phyloP scores from a whole-genome alignment of 2,113 vertebrate genomes.

The Clarias batrachus region DNA sequence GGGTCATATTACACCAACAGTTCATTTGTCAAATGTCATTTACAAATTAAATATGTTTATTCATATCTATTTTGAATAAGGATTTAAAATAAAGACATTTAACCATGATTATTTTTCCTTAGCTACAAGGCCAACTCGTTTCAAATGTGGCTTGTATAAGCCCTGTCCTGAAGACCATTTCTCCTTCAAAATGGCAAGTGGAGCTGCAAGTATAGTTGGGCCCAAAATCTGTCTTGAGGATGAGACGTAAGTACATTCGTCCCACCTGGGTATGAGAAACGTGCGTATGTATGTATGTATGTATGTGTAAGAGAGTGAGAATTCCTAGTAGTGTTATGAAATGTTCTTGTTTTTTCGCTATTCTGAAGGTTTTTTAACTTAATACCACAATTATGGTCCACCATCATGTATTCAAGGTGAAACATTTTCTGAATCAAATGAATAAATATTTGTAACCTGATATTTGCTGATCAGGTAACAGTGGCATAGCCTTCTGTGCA shows the following conservation, averaged over 20 bases:
- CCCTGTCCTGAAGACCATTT: conserved; percentile 87
- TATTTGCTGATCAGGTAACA: no score
- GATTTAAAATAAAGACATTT: neutral
- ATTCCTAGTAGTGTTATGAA: neutral
- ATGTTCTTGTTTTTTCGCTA: neutral
- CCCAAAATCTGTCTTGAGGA: conserved; percentile 94
- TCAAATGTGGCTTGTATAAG: conserved; percentile 89
- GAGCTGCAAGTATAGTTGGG: conserved; percentile 93
- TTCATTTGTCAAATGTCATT: neutral
- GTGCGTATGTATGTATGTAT: neutral
- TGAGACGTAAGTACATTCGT: conserved; percentile 79
- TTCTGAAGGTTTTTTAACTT: neutral
- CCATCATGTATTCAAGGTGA: neutral
- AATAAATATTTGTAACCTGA: neutral
- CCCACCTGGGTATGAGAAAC: neutral
- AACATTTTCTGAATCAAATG: neutral
- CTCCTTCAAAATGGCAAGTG: conserved; percentile 93
- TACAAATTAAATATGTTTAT: neutral
- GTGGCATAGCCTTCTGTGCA: neutral
- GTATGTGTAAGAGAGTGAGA: neutral
- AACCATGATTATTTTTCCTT: conserved; percentile 23
- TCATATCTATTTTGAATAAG: neutral
- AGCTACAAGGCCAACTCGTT: conserved; percentile 77
- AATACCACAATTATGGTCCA: neutral
- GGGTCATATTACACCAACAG: neutral